Evolutionary conservation across 30 jellyfish, hydroid and myxozoan species (phyloP).

Genomic region (Euphysa ruthae): DNA sequence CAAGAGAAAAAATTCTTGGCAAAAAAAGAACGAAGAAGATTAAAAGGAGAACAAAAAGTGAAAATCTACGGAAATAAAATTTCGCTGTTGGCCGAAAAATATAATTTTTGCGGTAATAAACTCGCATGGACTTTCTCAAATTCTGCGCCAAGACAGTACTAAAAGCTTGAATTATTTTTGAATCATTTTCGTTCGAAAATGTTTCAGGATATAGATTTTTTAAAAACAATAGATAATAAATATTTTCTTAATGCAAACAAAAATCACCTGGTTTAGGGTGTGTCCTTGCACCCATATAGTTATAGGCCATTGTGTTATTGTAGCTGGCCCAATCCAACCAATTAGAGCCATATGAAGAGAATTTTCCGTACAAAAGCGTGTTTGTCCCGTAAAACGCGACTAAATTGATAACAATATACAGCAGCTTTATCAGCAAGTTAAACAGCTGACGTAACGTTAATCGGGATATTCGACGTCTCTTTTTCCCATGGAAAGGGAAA

Average conservation of each 20-base stretch:
- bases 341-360: background rate
- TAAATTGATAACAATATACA: slow-evolving; percentile 3
- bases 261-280: slow-evolving; percentile 33
- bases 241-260: too few species aligned
- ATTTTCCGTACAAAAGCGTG: slow-evolving; percentile 2
- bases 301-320: slow-evolving; percentile 22
- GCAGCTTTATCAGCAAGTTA: background rate
- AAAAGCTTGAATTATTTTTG: too few species aligned
- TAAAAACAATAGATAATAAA: too few species aligned
- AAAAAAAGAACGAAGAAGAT: background rate
- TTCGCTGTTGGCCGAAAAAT: too few species aligned
- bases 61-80: too few species aligned
- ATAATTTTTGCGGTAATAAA: too few species aligned
- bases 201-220: too few species aligned
- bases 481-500: background rate
- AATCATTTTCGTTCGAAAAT: too few species aligned
- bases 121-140: too few species aligned
- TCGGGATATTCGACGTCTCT: background rate
- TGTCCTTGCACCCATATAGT: slow-evolving; percentile 18
- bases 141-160: too few species aligned
- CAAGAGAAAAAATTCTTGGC: too few species aligned
- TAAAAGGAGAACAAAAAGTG: too few species aligned
- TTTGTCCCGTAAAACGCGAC: slow-evolving; percentile 1
- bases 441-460: background rate
- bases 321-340: slow-evolving; percentile 17